Base-by-base conservation (phyloP, 1,140 invertebrate species). In the Drosophila prosaltans region DNA sequence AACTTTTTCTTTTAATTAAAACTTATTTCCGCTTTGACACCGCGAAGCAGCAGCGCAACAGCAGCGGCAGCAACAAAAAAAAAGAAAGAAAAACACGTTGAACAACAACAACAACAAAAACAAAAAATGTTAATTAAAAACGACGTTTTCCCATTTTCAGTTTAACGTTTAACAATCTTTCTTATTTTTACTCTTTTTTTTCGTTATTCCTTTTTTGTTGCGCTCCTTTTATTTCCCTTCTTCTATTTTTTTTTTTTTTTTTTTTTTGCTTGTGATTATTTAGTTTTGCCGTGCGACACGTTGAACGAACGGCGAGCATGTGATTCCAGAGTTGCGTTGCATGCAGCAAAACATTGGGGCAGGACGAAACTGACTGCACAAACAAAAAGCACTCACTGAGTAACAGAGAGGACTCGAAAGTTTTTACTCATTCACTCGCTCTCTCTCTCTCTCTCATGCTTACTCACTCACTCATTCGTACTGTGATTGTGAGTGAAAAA, bases 61-160 rank as follows among this genome's bases (percentile, higher is more conserved):
- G 9, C 16, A 26, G 45, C 16, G 41, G 2, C n/a, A 51, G 45
- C 8, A 51, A 9, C 0, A 40, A 10, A 51, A 51, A 51, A 51
- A 26, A 36, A 51, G 21, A 8, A 51, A 9, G 1, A 40, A 24
- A 10, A 51, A 51, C 16, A 48, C 8, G 21, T 51, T 51, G 21
- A 51, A 24, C 45, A 26, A 51, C 45, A 51, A 51, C 3, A 51
- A 26, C 45, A 51, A 30, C 28, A 30, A 30, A 72, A 69, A 69
- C 26, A 21, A 21, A 74, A 85, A 79, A 77, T 79, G 74, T 85
- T 86, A 81, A 85, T 81, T 85, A 81, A 85, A 51, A 81, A 78
- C 65, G 54, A 81, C 74, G 69, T 55, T 45, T 40, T 39, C 36
- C 24, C 48, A 81, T 81, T 81, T 68, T 65, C 10, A 32, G 16